Conservation (phyloP, 2,797 vertebrate genomes). For the Alauda arvensis region DNA sequence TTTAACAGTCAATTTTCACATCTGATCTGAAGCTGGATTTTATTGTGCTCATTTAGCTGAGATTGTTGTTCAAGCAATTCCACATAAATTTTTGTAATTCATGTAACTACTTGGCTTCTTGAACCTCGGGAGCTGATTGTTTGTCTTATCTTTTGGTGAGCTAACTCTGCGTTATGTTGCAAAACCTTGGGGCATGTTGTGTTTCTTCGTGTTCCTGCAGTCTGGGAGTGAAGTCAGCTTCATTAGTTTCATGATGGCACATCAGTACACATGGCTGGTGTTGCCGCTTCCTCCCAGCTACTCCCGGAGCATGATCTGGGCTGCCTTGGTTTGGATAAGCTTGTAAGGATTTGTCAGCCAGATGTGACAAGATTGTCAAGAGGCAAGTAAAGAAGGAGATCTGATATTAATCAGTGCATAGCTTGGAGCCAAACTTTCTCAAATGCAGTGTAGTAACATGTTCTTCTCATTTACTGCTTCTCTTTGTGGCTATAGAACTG, state of each 20-base stretch:
- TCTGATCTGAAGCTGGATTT: constrained; percentile 33
- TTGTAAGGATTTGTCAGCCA: constrained; percentile 90
- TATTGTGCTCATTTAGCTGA: constrained; percentile 15
- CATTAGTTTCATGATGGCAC: constrained; percentile 82
- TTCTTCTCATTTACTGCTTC: constrained; percentile 84
- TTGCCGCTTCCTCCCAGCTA: constrained; percentile 76
- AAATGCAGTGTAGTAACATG: constrained; percentile 87
- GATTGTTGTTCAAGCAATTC: constrained; percentile 13
- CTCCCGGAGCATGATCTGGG: constrained; percentile 76
- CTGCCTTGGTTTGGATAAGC: constrained; percentile 79
- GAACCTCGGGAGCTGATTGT: constrained; percentile 61
- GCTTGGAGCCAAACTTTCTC: constrained; percentile 90
- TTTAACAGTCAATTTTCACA: constrained; percentile 27
- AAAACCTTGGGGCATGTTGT: constrained; percentile 69
- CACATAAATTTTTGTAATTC: constrained; percentile 44
- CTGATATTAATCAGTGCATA: constrained; percentile 90
- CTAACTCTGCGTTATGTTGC: constrained; percentile 64
- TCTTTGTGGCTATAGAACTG: constrained; percentile 76
- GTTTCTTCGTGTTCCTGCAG: constrained; percentile 68
- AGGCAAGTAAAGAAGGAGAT: constrained; percentile 83
- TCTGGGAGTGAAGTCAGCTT: constrained; percentile 74
- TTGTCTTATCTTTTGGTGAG: constrained; percentile 65
- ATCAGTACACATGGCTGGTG: constrained; percentile 73
- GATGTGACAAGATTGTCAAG: constrained; percentile 90
- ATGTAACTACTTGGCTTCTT: constrained; percentile 60